Conservation (phyloP, 2,888 invertebrate species). For the Laspeyria flexula region DNA sequence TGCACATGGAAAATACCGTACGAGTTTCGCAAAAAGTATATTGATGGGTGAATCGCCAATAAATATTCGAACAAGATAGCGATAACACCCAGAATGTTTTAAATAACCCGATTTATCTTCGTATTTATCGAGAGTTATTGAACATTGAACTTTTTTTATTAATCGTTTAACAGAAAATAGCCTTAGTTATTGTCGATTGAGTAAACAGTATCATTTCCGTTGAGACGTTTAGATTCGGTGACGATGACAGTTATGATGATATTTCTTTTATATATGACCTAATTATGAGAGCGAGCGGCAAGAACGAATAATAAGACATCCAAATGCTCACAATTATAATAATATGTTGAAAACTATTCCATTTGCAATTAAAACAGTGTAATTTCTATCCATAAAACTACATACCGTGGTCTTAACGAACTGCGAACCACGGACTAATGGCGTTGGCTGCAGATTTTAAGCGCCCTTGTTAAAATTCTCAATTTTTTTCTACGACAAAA, state of each 20-base stretch:
- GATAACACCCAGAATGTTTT: slow-evolving; percentile 34
- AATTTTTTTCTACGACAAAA: slow-evolving; percentile 44
- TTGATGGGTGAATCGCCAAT: slow-evolving; percentile 45
- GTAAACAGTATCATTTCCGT: slow-evolving; percentile 40
- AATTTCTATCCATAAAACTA: slow-evolving; percentile 2
- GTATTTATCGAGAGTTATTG: slow-evolving; percentile 36
- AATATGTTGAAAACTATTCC: neutral
- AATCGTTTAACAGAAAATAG: slow-evolving; percentile 12
- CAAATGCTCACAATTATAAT: neutral
- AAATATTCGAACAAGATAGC: slow-evolving; percentile 40
- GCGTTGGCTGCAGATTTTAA: slow-evolving; percentile 26
- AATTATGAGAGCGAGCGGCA: slow-evolving; percentile 25
- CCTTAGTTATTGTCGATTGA: slow-evolving; percentile 19
- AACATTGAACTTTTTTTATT: slow-evolving; percentile 29
- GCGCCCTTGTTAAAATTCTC: slow-evolving; percentile 41
- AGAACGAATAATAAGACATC: slow-evolving; percentile 9
- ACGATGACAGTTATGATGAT: slow-evolving; percentile 19
- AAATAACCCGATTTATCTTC: slow-evolving; percentile 36
- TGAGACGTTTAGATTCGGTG: slow-evolving; percentile 20
- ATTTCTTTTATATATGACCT: slow-evolving; percentile 15
- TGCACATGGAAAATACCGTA: slow-evolving; percentile 46
- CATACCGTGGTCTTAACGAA: slow-evolving; percentile 1
- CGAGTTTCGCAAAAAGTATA: slow-evolving; percentile 37
- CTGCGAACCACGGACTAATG: slow-evolving; percentile 11
- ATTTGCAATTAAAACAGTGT: neutral